Conservation (phyloP, 2,888 invertebrate genomes). For the Gymnoscelis rufifasciata region DNA sequence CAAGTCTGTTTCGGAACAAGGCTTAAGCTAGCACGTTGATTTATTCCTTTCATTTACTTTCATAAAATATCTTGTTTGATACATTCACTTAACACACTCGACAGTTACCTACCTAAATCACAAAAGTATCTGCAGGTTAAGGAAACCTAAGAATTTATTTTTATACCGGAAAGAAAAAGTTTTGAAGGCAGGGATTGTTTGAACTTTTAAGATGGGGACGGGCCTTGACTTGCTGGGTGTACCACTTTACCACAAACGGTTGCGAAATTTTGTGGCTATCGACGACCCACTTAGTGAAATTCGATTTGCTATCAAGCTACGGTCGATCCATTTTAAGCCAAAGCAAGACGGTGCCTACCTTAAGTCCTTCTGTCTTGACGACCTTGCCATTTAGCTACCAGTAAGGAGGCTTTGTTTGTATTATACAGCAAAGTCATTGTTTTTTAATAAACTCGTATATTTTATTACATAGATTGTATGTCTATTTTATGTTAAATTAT, state of each 20-base stretch:
- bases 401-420: conserved; percentile 33
- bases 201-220: conserved; percentile 46
- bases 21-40: conserved; percentile 3
- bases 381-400: conserved; percentile 41
- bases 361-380: conserved; percentile 23
- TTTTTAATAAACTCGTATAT: conserved; percentile 19
- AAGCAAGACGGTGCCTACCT: conserved; percentile 34
- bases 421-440: conserved; percentile 36
- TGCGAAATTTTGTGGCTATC: conserved; percentile 68
- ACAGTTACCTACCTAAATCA: no score
- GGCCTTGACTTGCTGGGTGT: conserved; percentile 71
- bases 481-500: not conserved
- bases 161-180: conserved; percentile 4
- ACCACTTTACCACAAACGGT: conserved; percentile 74
- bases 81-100: conserved; percentile 9
- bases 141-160: no score
- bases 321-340: conserved; percentile 57
- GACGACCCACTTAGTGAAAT: conserved; percentile 73
- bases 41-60: conserved; percentile 14
- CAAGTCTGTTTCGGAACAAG: conserved; percentile 1
- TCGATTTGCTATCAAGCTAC: conserved; percentile 64
- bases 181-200: conserved; percentile 17
- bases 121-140: no score
- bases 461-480: not conserved
- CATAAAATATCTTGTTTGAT: conserved; percentile 5